Base-by-base conservation (phyloP, 2,888 invertebrate genomes). In the Cheilosia impressa region DNA sequence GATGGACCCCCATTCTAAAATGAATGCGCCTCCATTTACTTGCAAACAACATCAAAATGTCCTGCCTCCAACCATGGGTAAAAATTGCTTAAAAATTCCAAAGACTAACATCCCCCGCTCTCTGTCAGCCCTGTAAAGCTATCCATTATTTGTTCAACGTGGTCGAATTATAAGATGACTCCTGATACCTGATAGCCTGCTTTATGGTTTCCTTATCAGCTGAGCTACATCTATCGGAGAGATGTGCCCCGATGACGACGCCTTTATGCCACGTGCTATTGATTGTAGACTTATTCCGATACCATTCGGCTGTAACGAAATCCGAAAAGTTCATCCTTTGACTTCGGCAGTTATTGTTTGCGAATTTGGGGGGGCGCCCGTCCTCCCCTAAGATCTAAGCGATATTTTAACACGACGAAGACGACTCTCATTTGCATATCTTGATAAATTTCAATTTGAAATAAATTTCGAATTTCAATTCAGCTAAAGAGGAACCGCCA, bases 381-480 rank as follows among this genome's bases (percentile, higher is more conserved):
- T 0, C 4, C 31, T 76, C 19, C 43, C 31, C n/a, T 6, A 60
- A 68, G 13, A 47, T 45, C 27, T 55, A 62, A 53, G 24, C 19
- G 52, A 77, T 69, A 19, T 62, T 62, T 47, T 53, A 62, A 53
- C 52, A 60, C 31, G 58, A 58, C 13, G 10, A 41, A 53, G 27
- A 60, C 19, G 60, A 55, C 19, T 45, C 60, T 68, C 47, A 75
- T 75, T 80, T 80, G 62, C 75, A 80, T 80, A 80, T 80, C 75
- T 80, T 75, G 75, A 75, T 80, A 80, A 80, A 68, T 75, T 80
- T 80, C 80, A 80, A 75, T 75, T 80, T 66, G 62, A 80, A 62
- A 80, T 68, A 62, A 75, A 79, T 73, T 68, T 55, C 47, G 58
- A 57, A 69, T 57, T 73, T 78, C 71, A 60, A 80, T 80, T 73